These are phyloP conservation scores for Mimas tiliae DNA, from an alignment of 2,888 invertebrate genomes.

Conservation along the genomic window DNA sequence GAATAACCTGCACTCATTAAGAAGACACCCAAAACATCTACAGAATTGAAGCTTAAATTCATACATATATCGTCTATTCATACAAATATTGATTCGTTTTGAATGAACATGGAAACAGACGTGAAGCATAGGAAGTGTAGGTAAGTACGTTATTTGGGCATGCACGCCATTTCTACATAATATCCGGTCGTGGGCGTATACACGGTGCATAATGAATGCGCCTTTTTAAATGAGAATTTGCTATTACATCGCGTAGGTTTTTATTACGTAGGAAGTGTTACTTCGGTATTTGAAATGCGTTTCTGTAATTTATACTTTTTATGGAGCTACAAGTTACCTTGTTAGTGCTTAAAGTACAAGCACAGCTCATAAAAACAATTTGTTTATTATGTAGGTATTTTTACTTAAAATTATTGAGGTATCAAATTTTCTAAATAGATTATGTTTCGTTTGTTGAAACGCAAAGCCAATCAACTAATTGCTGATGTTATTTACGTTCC, in stretches of 20 bases:
- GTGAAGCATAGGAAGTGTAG: conserved; percentile 15
- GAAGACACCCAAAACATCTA: background rate
- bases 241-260: conserved; percentile 15
- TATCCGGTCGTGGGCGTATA: conserved; percentile 20
- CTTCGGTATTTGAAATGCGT: conserved; percentile 6
- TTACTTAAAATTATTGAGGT: too few species aligned
- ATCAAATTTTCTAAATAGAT: too few species aligned
- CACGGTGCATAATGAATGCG: conserved; percentile 24
- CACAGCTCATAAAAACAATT: background rate
- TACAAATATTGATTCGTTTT: conserved; percentile 5
- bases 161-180: conserved; percentile 23
- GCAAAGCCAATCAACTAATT: too few species aligned
- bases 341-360: background rate
- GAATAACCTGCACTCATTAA: too few species aligned
- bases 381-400: too few species aligned
- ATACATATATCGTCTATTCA: conserved; percentile 2
- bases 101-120: conserved; percentile 13
- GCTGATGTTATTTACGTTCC: too few species aligned
- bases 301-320: background rate
- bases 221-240: conserved; percentile 20
- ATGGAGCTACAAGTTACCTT: background rate
- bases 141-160: conserved; percentile 14
- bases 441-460: too few species aligned
- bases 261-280: conserved; percentile 1
- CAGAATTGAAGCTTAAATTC: background rate